phyloP scores from a whole-genome alignment of 2,888 invertebrate species.

The Coelogynopora nodosa region DNA sequence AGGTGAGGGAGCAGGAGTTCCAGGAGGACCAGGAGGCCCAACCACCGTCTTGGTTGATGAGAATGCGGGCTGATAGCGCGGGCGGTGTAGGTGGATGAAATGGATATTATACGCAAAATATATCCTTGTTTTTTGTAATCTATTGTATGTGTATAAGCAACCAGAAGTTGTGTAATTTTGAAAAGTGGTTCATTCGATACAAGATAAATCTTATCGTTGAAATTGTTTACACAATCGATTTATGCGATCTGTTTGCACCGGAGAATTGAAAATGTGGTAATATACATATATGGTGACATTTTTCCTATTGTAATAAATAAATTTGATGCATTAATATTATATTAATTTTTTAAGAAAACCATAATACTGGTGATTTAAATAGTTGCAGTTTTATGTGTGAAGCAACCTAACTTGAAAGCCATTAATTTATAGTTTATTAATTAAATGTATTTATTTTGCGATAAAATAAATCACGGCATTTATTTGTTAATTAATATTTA shows the following conservation, averaged over 20 bases:
- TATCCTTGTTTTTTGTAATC: no score
- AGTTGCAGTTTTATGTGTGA: background rate
- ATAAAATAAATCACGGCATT: no score
- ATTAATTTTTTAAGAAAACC: no score
- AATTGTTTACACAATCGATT: no score
- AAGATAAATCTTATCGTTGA: no score
- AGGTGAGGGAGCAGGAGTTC: slow-evolving; percentile 47
- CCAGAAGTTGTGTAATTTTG: no score
- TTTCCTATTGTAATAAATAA: background rate
- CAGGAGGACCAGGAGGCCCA: slow-evolving; percentile 48
- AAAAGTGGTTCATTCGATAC: no score
- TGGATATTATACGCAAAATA: background rate
- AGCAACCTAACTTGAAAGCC: no score
- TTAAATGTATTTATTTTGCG: no score
- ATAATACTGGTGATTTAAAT: background rate
- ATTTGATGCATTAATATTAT: background rate
- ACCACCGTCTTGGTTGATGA: slow-evolving; percentile 45
- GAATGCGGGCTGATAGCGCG: background rate
- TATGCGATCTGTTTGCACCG: background rate
- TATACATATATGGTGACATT: background rate
- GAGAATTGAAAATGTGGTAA: background rate
- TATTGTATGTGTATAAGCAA: no score
- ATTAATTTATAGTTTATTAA: no score
- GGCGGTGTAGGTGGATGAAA: background rate
- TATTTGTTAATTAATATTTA: no score